These are phyloP conservation scores for Acheta domesticus DNA, from an alignment of 2,888 invertebrate genomes.

Conservation along the genomic window DNA sequence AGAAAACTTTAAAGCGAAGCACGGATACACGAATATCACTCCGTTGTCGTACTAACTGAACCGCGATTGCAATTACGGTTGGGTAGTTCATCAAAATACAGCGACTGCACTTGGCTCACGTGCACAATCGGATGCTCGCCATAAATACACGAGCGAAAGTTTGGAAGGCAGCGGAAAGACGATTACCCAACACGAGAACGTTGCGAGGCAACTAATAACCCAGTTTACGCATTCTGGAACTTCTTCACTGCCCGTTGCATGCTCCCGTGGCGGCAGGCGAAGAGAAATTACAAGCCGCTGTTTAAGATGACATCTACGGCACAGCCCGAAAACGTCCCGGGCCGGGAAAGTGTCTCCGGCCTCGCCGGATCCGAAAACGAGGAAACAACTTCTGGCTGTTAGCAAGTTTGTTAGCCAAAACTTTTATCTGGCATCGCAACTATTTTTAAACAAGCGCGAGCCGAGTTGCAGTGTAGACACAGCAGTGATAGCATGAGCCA, in stretches of 20 bases:
- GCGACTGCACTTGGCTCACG: background rate
- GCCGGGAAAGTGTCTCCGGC: background rate
- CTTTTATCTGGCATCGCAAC: background rate
- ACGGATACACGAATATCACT: no score
- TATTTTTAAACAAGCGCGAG: background rate
- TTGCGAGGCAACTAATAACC: background rate
- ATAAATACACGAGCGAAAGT: background rate
- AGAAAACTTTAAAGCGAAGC: no score
- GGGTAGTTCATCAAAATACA: no score
- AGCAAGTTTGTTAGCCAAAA: conserved; percentile 8
- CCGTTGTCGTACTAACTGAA: no score
- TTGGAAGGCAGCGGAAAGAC: background rate
- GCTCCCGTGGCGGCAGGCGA: background rate
- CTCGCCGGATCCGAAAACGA: background rate
- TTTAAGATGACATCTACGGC: conserved; percentile 18
- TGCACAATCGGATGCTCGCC: background rate
- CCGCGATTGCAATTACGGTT: no score
- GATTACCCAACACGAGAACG: background rate
- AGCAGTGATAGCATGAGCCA: conserved; percentile 18
- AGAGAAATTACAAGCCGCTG: background rate
- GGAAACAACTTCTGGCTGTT: background rate
- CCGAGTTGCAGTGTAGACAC: background rate
- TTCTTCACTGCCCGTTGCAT: background rate
- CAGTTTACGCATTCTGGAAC: background rate
- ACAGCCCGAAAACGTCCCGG: background rate